Conservation (phyloP, 2,113 vertebrate genomes). For the Xiphophorus maculatus region DNA sequence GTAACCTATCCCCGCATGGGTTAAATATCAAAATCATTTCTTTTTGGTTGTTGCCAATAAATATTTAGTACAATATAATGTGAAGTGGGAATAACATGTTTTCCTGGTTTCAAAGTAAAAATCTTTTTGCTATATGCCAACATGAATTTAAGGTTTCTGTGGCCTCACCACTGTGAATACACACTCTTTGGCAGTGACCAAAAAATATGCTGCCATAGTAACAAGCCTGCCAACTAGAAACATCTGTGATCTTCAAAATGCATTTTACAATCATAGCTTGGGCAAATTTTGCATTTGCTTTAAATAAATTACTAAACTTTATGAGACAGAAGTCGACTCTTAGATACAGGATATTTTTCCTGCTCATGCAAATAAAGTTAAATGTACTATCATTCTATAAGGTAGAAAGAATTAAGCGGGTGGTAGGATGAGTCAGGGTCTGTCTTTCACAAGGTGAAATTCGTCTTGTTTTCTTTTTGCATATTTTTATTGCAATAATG, state of each 20-base stretch:
- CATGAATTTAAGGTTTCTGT: constrained; percentile 15
- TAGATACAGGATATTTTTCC: not conserved
- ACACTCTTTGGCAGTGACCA: constrained; percentile 16
- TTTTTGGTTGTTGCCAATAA: not conserved
- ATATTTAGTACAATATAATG: constrained; percentile 7
- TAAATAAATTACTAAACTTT: not conserved
- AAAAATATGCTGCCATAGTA: constrained; percentile 50
- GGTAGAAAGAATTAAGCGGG: not conserved
- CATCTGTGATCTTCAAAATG: not conserved
- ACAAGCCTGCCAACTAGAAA: constrained; percentile 5
- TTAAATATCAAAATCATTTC: constrained; percentile 7
- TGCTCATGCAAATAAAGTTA: too few relatives aligned
- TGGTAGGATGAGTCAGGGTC: not conserved
- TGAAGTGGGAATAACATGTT: not conserved
- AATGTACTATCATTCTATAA: too few relatives aligned
- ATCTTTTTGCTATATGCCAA: constrained; percentile 3
- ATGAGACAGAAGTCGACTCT: not conserved
- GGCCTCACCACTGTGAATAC: constrained; percentile 19
- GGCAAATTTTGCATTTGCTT: not conserved
- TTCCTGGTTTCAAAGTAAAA: constrained; percentile 19
- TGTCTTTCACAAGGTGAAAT: not conserved
- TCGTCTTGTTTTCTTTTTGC: too few relatives aligned
- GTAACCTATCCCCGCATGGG: not conserved
- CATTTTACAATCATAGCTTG: constrained; percentile 6
- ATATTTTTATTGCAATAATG: too few relatives aligned